Evolutionary conservation across 2,797 vertebrate species (phyloP).

Genomic region (Acipenser ruthenus): DNA sequence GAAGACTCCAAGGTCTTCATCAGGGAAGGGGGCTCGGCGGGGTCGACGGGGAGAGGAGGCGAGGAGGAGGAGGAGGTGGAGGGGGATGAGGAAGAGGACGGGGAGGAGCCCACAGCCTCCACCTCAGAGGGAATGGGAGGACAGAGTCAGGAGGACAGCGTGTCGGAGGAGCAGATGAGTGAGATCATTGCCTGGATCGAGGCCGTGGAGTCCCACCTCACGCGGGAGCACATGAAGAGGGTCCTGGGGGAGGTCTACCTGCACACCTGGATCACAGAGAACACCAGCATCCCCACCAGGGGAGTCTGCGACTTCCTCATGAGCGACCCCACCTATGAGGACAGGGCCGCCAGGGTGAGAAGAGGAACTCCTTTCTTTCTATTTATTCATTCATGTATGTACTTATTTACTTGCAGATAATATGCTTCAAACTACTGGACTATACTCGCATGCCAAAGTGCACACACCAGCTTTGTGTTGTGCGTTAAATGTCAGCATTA

Average conservation of each 20-base stretch:
- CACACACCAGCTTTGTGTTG: too few species aligned
- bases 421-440: too few species aligned
- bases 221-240: constrained; percentile 84
- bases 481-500: too few species aligned
- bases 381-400: constrained; percentile 8
- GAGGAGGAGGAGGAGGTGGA: constrained; percentile 22
- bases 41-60: constrained; percentile 39
- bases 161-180: constrained; percentile 59
- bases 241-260: constrained; percentile 90
- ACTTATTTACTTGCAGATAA: background rate
- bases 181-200: constrained; percentile 74
- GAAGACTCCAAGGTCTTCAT: constrained; percentile 58
- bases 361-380: background rate
- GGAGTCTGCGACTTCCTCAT: constrained; percentile 84
- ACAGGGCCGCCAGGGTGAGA: constrained; percentile 81
- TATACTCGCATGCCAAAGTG: too few species aligned
- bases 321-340: constrained; percentile 62
- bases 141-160: constrained; percentile 32
- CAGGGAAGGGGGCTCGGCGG: constrained; percentile 46
- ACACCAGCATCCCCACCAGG: constrained; percentile 83
- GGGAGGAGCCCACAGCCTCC: constrained; percentile 19
- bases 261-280: constrained; percentile 80
- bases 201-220: constrained; percentile 73
- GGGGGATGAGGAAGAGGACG: constrained; percentile 7
- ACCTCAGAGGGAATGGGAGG: constrained; percentile 10